These are phyloP conservation scores for Poicephalus gulielmi DNA, from an alignment of 2,113 vertebrate species.

Conservation along the genomic window DNA sequence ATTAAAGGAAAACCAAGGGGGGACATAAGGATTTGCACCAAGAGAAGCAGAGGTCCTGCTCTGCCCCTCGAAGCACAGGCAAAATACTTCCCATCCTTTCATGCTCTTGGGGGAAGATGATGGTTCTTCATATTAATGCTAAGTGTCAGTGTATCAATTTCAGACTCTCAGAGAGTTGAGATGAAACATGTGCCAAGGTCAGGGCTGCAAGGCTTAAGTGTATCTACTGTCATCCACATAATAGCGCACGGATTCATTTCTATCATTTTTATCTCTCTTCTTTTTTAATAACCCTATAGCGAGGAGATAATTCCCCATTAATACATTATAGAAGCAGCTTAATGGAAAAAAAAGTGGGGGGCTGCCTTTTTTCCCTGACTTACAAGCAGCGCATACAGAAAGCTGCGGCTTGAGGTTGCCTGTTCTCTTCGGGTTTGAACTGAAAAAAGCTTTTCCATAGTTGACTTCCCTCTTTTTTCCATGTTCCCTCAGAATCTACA, in stretches of 20 bases:
- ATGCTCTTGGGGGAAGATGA: conserved; percentile 19
- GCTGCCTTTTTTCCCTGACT: conserved; percentile 21
- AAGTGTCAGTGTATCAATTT: conserved; percentile 66
- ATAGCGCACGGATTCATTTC: conserved; percentile 61
- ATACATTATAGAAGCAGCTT: conserved; percentile 64
- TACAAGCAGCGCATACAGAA: neutral
- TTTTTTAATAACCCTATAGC: conserved; percentile 68
- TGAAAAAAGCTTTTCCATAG: neutral
- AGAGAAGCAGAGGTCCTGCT: neutral
- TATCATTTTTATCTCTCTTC: conserved; percentile 68
- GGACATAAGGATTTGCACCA: neutral
- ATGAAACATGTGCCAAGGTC: conserved; percentile 72
- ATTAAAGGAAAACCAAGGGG: neutral
- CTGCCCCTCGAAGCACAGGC: fast-evolving
- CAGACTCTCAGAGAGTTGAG: conserved; percentile 30
- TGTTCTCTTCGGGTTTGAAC: neutral
- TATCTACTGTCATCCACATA: conserved; percentile 70
- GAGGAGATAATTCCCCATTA: conserved; percentile 67
- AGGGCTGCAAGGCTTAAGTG: conserved; percentile 67
- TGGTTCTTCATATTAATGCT: conserved; percentile 57
- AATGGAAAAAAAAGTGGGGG: conserved; percentile 54
- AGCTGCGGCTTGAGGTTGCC: conserved; percentile 12
- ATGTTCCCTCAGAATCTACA: neutral
- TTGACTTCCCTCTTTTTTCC: neutral
- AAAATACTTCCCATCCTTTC: neutral